Evolutionary conservation across 2,113 vertebrate genomes (phyloP).

Genomic region (Burhinus bistriatus): DNA sequence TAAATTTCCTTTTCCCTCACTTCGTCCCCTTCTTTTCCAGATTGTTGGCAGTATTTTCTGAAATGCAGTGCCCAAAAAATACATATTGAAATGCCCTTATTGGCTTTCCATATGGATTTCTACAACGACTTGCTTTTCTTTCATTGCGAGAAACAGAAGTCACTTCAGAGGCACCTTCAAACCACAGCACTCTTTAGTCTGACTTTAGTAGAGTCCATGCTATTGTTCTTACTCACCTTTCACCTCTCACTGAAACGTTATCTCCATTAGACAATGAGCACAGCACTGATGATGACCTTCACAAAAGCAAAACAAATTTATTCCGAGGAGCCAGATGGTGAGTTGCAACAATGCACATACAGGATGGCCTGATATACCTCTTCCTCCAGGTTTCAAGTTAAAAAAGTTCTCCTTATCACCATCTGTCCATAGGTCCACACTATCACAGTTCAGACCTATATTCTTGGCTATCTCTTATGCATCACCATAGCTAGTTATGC

Average conservation of each 20-base stretch:
- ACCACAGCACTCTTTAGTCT: neutral
- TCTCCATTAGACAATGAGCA: neutral
- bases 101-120: neutral
- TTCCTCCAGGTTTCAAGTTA: neutral
- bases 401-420: neutral
- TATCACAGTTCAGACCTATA: neutral
- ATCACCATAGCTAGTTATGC: neutral
- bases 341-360: neutral
- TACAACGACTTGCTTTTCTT: rapidly evolving
- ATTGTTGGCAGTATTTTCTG: neutral
- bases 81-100: neutral
- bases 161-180: neutral
- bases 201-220: neutral
- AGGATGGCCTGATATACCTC: rapidly evolving
- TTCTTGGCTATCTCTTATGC: neutral
- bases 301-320: neutral
- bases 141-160: neutral
- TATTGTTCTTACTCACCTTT: neutral
- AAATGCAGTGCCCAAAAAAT: neutral
- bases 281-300: neutral
- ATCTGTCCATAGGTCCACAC: too few relatives aligned
- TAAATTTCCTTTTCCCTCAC: neutral
- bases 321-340: rapidly evolving
- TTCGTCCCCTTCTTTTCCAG: neutral
- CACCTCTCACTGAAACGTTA: neutral